Base-by-base conservation (phyloP, 2,888 invertebrate species). In the Kryphioiulus occultus region DNA sequence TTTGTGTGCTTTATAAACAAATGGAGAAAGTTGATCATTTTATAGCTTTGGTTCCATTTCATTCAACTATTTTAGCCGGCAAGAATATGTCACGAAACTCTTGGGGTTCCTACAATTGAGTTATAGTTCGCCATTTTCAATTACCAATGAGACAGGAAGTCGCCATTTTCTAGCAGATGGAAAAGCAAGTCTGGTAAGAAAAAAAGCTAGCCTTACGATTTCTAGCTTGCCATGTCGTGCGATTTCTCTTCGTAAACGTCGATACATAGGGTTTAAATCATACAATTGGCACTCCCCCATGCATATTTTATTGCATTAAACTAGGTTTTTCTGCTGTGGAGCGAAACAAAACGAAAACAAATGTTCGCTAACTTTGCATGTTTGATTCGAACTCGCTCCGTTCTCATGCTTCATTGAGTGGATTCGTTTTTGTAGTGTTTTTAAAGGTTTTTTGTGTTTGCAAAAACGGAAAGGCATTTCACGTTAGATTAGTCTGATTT, bases 401-500 rank as follows among this genome's bases (percentile, higher is more conserved):
- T 68, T 68, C 26, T 68, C 26, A 26, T 26, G 68, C 68, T 68
- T 68, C 68, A 26, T 68, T 26, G 68, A 68, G 68, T 68, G 68
- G 26, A 26, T 68, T 68, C 68, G 68, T 68, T 68, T 26, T 68
- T 68, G 68, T 26, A 26, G 26, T 26, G 68, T 22, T 26, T 68
- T 68, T 68, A n/a, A 26, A 12, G 26, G 68, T 22, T 26, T 68
- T 22, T 68, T 68, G n/a, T 26, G 68, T 68, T 5, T 5, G 68
- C 7, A 0, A 10, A 68, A 68, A 68, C 39, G 84, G 42, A 84
- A 84, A 84, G 84, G 84, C 84, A 84, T 84, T 84, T 84, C 42
- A 68, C 84, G 84, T 84, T 84, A 84, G 84, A 84, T 84, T 84
- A 84, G 84, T 42, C 84, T 35, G 42, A 84, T 39, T 84, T 84